Evolutionary conservation across 53 echinoderm and acorn worm genomes (phyloP).

Genomic region (Astropecten irregularis): DNA sequence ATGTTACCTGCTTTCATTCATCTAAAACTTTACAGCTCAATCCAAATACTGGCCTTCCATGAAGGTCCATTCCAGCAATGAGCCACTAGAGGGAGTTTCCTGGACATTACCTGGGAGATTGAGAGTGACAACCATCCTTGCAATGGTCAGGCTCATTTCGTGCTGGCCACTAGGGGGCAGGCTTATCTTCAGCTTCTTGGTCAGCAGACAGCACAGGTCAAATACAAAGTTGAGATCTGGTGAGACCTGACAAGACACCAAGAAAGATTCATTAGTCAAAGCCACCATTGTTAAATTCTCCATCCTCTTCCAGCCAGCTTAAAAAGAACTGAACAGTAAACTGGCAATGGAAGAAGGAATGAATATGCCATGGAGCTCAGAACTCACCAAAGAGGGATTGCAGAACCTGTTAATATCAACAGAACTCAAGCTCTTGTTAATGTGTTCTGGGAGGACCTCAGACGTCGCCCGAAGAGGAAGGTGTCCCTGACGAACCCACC

Average conservation of each 20-base stretch:
- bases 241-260: neutral
- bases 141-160: conserved; percentile 30
- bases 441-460: conserved; percentile 55
- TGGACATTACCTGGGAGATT: conserved; percentile 81
- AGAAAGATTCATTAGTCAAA: neutral
- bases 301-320: no score
- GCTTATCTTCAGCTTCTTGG: neutral
- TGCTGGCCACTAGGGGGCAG: neutral
- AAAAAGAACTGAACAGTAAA: no score
- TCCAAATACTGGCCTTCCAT: no score
- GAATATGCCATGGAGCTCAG: no score
- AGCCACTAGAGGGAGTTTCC: no score
- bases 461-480: conserved; percentile 51
- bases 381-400: conserved; percentile 13
- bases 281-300: no score
- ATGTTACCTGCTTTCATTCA: no score
- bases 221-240: conserved; percentile 28
- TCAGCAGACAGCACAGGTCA: neutral
- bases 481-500: conserved; percentile 63
- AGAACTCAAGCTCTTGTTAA: conserved; percentile 13
- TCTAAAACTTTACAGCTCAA: no score
- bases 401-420: conserved; percentile 31
- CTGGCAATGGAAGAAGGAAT: neutral
- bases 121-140: conserved; percentile 55
- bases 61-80: no score